Conservation (phyloP, 30 jellyfish, hydroid and myxozoan genomes). For the Cassiopea andromeda region DNA sequence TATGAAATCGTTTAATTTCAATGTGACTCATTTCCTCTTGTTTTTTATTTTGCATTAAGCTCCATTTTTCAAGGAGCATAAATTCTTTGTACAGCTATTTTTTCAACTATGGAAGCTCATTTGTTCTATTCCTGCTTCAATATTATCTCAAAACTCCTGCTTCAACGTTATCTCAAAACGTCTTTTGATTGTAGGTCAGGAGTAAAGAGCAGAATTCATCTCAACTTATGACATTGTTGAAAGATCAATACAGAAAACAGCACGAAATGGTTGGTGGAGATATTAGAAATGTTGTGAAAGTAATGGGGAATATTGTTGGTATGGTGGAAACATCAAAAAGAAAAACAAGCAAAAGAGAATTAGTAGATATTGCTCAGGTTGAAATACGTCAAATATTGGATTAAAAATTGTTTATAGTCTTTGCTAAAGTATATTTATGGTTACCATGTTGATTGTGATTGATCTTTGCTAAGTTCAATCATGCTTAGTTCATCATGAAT, state of each 20-base stretch:
- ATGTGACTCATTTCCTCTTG: too few species aligned
- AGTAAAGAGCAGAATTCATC: slow-evolving; percentile 7
- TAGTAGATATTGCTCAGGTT: slow-evolving; percentile 13
- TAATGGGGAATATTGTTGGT: slow-evolving; percentile 26
- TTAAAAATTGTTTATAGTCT: background rate
- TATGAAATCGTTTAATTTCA: too few species aligned
- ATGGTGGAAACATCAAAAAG: background rate
- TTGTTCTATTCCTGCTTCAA: too few species aligned
- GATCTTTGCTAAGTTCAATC: too few species aligned
- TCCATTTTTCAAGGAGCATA: too few species aligned
- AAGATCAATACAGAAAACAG: slow-evolving; percentile 5
- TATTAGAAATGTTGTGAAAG: slow-evolving; percentile 10
- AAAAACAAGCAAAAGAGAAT: background rate
- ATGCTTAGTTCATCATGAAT: background rate
- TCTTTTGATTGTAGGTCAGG: background rate
- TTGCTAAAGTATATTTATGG: background rate
- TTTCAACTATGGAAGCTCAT: too few species aligned
- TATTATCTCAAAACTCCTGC: too few species aligned
- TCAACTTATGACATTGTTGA: slow-evolving; percentile 9
- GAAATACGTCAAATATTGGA: background rate
- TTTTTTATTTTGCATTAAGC: too few species aligned
- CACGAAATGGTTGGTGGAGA: slow-evolving; percentile 46
- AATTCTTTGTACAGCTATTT: too few species aligned
- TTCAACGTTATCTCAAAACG: background rate
- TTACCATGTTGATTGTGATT: too few species aligned